Conservation (phyloP, 2,113 vertebrate genomes). For the Nannobrachium achirus region DNA sequence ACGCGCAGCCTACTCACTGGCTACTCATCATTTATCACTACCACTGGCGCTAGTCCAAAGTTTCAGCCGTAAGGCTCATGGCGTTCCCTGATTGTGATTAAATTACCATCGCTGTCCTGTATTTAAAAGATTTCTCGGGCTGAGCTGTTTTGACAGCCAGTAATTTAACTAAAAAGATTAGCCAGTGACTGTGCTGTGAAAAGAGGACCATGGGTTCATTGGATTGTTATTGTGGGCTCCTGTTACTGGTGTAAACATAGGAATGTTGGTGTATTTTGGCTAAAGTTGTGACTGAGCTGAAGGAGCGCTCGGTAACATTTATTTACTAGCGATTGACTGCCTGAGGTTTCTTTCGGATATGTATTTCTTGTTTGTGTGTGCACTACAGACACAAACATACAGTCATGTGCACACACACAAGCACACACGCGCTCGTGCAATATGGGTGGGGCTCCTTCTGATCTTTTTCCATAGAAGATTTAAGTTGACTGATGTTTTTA, state of each 20-base stretch:
- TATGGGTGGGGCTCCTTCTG: constrained; percentile 35
- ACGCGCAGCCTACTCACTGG: not conserved
- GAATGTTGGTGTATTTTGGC: constrained; percentile 61
- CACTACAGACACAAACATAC: not conserved
- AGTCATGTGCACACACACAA: too few relatives aligned
- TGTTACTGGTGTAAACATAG: constrained; percentile 59
- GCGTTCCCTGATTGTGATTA: constrained; percentile 59
- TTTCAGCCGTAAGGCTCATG: constrained; percentile 42
- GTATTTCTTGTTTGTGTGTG: constrained; percentile 30
- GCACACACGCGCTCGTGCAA: too few relatives aligned
- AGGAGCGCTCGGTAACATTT: constrained; percentile 23
- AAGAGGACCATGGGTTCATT: constrained; percentile 62
- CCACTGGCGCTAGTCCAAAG: constrained; percentile 51
- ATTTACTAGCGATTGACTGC: constrained; percentile 46
- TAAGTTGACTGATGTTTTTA: too few relatives aligned
- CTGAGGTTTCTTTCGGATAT: constrained; percentile 45
- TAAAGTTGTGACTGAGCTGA: constrained; percentile 22
- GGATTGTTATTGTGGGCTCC: constrained; percentile 68
- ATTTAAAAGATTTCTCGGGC: constrained; percentile 62
- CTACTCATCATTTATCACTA: constrained; percentile 26
- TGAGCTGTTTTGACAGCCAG: constrained; percentile 73
- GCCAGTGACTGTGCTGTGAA: constrained; percentile 62
- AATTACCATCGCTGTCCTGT: constrained; percentile 64
- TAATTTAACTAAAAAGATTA: constrained; percentile 72
- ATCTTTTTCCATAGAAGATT: not conserved